Evolutionary conservation across 1,140 invertebrate species (phyloP).

Genomic region (Hypsibius dujardini): DNA sequence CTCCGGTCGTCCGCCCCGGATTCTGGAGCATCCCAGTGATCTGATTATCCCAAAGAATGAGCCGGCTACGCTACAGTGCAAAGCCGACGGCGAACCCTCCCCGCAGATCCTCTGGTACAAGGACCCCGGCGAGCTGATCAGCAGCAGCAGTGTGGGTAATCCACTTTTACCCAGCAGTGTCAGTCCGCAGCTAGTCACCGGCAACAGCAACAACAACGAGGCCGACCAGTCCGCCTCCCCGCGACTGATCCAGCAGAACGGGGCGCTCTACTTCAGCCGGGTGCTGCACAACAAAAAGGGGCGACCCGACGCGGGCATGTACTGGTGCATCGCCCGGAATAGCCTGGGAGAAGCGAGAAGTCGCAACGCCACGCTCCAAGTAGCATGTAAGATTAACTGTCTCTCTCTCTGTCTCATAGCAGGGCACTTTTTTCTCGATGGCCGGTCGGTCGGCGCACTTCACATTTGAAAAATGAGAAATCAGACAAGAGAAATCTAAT

Average conservation of each 20-base stretch:
- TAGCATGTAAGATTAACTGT: conserved; percentile 85
- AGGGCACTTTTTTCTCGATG: too few relatives aligned
- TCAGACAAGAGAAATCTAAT: too few relatives aligned
- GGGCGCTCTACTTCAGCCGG: conserved; percentile 17
- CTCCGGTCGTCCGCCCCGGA: conserved; percentile 55
- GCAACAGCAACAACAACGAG: background rate
- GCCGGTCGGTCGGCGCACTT: too few relatives aligned
- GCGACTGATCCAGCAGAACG: conserved; percentile 4
- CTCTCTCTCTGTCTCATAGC: too few relatives aligned
- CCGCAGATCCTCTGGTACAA: conserved; percentile 76
- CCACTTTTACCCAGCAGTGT: background rate
- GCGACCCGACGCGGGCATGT: conserved; percentile 63
- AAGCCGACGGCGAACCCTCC: conserved; percentile 67
- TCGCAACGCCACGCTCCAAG: conserved; percentile 74
- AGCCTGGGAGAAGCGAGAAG: conserved; percentile 56
- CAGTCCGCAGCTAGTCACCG: background rate
- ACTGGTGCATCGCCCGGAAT: conserved; percentile 84
- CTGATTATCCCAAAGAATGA: conserved; percentile 71
- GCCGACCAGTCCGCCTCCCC: conserved; percentile 7
- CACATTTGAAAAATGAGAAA: too few relatives aligned
- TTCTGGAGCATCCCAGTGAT: conserved; percentile 80
- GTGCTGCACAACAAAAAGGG: conserved; percentile 63
- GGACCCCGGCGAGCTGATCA: conserved; percentile 50
- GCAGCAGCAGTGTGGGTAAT: background rate
- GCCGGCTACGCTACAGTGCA: conserved; percentile 38